Evolutionary conservation across 2,888 invertebrate species (phyloP).

Genomic region (Sesia apiformis): DNA sequence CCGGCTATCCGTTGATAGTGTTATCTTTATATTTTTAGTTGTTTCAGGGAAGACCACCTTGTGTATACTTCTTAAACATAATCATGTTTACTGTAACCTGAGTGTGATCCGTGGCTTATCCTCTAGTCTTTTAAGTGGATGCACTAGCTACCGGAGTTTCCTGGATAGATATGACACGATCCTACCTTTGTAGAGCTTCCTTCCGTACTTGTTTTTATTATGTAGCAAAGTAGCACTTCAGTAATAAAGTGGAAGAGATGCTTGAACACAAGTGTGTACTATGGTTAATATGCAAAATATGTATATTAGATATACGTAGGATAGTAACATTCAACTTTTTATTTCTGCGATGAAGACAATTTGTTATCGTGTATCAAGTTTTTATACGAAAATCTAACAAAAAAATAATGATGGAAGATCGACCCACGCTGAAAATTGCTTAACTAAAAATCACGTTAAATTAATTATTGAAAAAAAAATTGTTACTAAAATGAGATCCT

Average conservation of each 20-base stretch:
- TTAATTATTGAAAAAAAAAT: neutral
- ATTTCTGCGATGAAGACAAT: too few relatives aligned
- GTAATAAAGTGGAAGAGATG: neutral
- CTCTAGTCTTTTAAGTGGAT: slow-evolving; percentile 40
- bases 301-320: too few relatives aligned
- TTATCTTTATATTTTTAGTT: slow-evolving; percentile 11
- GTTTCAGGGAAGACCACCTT: slow-evolving; percentile 40
- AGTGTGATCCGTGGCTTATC: slow-evolving; percentile 48
- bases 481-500: slow-evolving; percentile 12
- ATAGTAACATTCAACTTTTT: too few relatives aligned
- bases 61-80: slow-evolving; percentile 21
- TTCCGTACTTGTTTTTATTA: slow-evolving; percentile 41
- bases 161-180: slow-evolving; percentile 57
- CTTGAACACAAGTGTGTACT: neutral
- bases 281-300: neutral
- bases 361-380: neutral
- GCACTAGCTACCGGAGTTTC: slow-evolving; percentile 37
- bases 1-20: slow-evolving; percentile 5
- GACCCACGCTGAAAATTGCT: neutral
- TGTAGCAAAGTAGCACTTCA: slow-evolving; percentile 14
- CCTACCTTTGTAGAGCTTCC: slow-evolving; percentile 54
- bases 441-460: neutral
- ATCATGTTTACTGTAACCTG: slow-evolving; percentile 36
- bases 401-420: neutral
- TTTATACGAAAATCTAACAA: neutral